Percentiles rank a stretch among this genome's conserved stretches.
Evolutionary conservation across 2,888 invertebrate genomes (phyloP).

Genomic region (Parascotia fuliginaria): DNA sequence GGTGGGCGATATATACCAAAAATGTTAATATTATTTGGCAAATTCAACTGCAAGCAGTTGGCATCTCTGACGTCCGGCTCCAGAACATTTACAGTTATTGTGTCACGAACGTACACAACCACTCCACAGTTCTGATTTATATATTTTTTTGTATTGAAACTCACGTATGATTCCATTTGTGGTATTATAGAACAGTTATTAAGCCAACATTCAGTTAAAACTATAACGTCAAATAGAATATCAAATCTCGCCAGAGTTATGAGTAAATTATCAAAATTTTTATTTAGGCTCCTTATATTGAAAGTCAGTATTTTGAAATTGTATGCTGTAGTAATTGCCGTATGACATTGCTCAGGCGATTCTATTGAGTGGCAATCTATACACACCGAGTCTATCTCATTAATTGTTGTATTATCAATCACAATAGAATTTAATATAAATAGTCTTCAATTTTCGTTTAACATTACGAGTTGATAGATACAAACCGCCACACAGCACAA

Average conservation of each 20-base stretch:
- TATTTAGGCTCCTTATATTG: constrained; percentile 25
- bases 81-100: constrained; percentile 6
- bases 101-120: constrained; percentile 13
- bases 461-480: not conserved
- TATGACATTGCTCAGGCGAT: not conserved
- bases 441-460: not conserved
- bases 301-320: constrained; percentile 11
- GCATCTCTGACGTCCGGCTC: constrained; percentile 20
- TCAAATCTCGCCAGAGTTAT: constrained; percentile 5
- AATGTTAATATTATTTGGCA: not conserved
- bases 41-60: constrained; percentile 15
- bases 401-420: not conserved
- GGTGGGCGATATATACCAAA: constrained; percentile 25
- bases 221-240: constrained; percentile 10
- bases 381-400: not conserved
- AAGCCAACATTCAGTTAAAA: constrained; percentile 27
- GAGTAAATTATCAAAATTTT: constrained; percentile 16
- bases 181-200: constrained; percentile 9
- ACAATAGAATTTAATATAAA: not conserved
- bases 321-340: not conserved
- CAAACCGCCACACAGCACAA: too few species aligned
- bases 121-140: constrained; percentile 21
- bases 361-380: not conserved
- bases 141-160: constrained; percentile 5
- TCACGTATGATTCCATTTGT: constrained; percentile 7